Conservation (phyloP, 2,888 invertebrate genomes). For the Pandemis cinnamomeana region DNA sequence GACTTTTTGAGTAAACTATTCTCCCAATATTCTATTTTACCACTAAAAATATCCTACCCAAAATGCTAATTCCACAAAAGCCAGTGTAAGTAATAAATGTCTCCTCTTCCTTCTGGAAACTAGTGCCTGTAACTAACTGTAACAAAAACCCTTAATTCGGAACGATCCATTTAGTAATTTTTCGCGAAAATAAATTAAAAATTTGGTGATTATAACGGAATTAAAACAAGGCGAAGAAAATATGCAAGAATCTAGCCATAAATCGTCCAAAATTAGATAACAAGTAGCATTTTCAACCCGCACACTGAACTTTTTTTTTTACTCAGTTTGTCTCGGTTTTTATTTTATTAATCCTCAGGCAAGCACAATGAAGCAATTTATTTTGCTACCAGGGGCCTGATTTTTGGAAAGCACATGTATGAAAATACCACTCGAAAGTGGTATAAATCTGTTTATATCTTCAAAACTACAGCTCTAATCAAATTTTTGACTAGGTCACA, state of each 20-base stretch:
- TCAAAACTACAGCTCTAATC: no score
- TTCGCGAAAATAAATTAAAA: neutral
- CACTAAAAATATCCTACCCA: no score
- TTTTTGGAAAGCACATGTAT: no score
- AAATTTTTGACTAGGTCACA: no score
- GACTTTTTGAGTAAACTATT: neutral
- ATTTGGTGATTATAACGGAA: neutral
- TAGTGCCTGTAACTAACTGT: neutral
- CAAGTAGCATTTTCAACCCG: neutral
- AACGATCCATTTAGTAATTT: no score
- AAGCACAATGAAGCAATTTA: no score
- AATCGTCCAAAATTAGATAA: neutral
- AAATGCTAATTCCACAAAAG: neutral
- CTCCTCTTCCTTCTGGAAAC: neutral
- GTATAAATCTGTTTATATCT: no score
- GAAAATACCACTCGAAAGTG: no score
- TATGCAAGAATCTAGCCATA: neutral
- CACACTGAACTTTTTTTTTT: neutral
- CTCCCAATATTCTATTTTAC: neutral
- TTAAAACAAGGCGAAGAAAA: neutral
- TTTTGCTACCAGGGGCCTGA: no score
- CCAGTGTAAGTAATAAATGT: no score
- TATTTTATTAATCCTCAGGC: no score
- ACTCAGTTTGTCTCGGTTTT: no score
- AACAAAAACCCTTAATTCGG: neutral